phyloP scores from a whole-genome alignment of 1,140 invertebrate species.

The Calliopsis andreniformis region DNA sequence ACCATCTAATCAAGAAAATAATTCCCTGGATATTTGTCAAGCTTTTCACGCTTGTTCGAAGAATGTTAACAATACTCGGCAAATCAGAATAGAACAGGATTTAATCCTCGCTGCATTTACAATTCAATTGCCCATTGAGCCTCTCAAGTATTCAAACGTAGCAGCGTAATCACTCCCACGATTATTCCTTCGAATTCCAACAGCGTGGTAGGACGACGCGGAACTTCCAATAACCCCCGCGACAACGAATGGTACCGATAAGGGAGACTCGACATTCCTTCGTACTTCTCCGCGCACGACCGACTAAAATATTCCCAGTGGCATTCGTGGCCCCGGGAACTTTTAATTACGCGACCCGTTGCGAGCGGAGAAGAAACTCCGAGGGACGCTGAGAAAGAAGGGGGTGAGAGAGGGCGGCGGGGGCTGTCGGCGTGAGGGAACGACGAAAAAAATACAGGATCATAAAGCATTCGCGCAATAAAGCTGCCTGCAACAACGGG shows the following conservation, averaged over 20 bases:
- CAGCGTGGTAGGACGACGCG: too few species aligned
- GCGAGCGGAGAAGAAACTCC: background rate
- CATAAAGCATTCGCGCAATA: slow-evolving; percentile 70
- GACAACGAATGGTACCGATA: background rate
- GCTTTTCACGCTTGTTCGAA: too few species aligned
- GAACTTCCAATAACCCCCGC: background rate
- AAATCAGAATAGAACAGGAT: too few species aligned
- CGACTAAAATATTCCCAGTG: slow-evolving; percentile 57
- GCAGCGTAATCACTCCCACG: background rate
- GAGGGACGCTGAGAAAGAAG: background rate
- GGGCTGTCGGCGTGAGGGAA: slow-evolving; percentile 16
- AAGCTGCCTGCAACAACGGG: slow-evolving; percentile 64
- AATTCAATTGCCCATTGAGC: background rate
- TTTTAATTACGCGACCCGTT: slow-evolving; percentile 65
- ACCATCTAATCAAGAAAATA: too few species aligned
- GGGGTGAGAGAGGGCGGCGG: background rate
- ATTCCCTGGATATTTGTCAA: too few species aligned
- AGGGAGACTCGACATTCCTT: slow-evolving; percentile 1
- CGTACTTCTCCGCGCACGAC: background rate
- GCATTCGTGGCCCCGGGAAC: slow-evolving; percentile 32
- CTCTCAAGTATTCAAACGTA: background rate
- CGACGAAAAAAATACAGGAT: slow-evolving; percentile 54
- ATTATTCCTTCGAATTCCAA: background rate
- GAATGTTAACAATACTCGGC: too few species aligned
- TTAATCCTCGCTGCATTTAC: background rate